Evolutionary conservation across 1,140 invertebrate species (phyloP).

Genomic region (Lepidurus packardi): DNA sequence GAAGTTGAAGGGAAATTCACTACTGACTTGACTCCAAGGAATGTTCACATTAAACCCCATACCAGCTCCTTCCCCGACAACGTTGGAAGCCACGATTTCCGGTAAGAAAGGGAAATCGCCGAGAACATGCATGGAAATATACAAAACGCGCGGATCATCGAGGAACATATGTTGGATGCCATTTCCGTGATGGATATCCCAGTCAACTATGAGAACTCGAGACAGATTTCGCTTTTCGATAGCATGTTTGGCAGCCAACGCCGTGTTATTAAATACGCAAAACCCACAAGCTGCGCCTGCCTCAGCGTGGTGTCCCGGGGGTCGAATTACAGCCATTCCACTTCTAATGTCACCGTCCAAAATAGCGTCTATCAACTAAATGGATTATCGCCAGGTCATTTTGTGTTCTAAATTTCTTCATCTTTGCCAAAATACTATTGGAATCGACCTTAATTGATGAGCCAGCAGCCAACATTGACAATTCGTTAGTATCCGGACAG

Average conservation of each 20-base stretch:
- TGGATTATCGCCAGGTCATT: conserved; percentile 41
- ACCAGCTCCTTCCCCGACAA: conserved; percentile 63
- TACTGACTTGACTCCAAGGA: conserved; percentile 71
- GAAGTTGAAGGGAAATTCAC: conserved; percentile 47
- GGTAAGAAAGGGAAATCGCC: conserved; percentile 73
- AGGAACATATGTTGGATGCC: conserved; percentile 77
- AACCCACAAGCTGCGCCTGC: conserved; percentile 67
- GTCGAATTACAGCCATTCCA: conserved; percentile 74
- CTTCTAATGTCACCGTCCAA: conserved; percentile 55
- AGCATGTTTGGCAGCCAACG: conserved; percentile 72
- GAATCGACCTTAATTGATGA: conserved; percentile 13
- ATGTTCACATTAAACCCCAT: conserved; percentile 83
- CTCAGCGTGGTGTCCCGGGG: conserved; percentile 75
- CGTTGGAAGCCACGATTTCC: conserved; percentile 62
- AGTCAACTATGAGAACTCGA: conserved; percentile 80
- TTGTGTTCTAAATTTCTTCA: conserved; percentile 21
- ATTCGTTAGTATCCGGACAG: conserved; percentile 17
- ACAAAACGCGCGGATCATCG: conserved; percentile 66
- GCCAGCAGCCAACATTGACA: conserved; percentile 13
- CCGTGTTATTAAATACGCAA: conserved; percentile 84
- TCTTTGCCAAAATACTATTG: background rate
- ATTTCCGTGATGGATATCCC: conserved; percentile 93
- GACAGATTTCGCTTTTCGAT: conserved; percentile 51
- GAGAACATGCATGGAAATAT: conserved; percentile 82
- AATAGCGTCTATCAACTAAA: conserved; percentile 67